A percentile compares a stretch with the other conserved stretches of the same genome.
Conservation (phyloP, 1,140 invertebrate genomes). For the Mamestra configurata region DNA sequence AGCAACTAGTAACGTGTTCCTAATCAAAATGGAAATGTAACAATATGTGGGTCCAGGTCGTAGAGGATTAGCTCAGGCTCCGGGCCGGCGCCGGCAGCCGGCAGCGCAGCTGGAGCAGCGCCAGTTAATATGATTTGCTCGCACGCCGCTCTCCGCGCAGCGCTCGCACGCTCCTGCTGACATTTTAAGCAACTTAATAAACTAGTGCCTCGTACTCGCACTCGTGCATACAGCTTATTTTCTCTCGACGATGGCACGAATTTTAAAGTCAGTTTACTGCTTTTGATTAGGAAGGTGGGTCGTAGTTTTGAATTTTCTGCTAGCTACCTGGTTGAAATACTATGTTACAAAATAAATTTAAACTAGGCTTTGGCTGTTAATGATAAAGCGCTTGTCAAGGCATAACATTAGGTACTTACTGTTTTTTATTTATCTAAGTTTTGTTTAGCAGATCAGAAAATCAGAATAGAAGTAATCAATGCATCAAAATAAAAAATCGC, state of each 20-base stretch:
- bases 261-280: conserved; percentile 39
- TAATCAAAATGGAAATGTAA: conserved; percentile 24
- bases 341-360: too few relatives aligned
- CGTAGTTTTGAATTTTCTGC: conserved; percentile 37
- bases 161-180: conserved; percentile 64
- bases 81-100: conserved; percentile 58
- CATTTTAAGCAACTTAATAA: conserved; percentile 79
- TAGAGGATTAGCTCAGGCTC: conserved; percentile 64
- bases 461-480: too few relatives aligned
- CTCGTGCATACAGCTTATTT: conserved; percentile 35
- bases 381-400: too few relatives aligned
- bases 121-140: conserved; percentile 83
- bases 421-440: too few relatives aligned
- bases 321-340: too few relatives aligned
- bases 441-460: too few relatives aligned
- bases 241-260: conserved; percentile 18
- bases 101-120: conserved; percentile 61
- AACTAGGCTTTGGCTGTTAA: too few relatives aligned
- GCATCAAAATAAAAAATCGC: background rate
- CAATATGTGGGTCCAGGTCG: conserved; percentile 41
- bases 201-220: conserved; percentile 55
- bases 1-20: background rate
- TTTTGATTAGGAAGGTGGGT: background rate
- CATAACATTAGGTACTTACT: too few relatives aligned
- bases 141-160: conserved; percentile 52